Percentiles rank a stretch among this genome's conserved stretches.
Conservation (phyloP, 2,888 invertebrate genomes). For the Dicyrtomina minuta region DNA sequence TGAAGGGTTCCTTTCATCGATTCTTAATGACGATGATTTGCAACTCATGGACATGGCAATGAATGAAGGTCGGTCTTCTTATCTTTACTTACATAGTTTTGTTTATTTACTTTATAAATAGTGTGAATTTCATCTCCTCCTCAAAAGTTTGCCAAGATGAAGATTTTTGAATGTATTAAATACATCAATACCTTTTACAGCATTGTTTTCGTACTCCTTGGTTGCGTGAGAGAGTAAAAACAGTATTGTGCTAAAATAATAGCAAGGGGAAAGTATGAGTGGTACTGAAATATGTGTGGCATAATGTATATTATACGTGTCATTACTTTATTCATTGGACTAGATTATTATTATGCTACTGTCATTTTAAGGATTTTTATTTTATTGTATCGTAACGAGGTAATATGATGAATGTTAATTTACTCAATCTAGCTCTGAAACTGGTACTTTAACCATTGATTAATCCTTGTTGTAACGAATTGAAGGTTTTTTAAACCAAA, state of each 20-base stretch:
- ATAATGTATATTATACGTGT: not conserved
- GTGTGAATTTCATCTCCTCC: constrained; percentile 14
- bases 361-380: no score
- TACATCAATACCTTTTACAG: not conserved
- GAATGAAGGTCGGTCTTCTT: constrained; percentile 71
- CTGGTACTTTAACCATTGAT: no score
- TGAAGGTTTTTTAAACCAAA: no score
- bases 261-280: no score
- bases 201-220: no score
- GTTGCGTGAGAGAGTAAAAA: no score
- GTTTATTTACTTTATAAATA: constrained; percentile 28
- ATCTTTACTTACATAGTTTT: constrained; percentile 17
- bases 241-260: no score
- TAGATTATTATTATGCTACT: no score
- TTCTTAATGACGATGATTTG: constrained; percentile 83
- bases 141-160: not conserved
- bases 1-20: constrained; percentile 83
- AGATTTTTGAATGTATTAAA: constrained; percentile 1
- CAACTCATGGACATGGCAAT: constrained; percentile 91
- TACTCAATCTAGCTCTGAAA: no score
- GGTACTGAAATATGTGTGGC: not conserved
- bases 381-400: no score
- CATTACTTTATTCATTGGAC: not conserved
- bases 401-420: no score
- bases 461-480: no score